phyloP scores from a whole-genome alignment of 2,113 vertebrate species.

The Orientallactaga bullata region DNA sequence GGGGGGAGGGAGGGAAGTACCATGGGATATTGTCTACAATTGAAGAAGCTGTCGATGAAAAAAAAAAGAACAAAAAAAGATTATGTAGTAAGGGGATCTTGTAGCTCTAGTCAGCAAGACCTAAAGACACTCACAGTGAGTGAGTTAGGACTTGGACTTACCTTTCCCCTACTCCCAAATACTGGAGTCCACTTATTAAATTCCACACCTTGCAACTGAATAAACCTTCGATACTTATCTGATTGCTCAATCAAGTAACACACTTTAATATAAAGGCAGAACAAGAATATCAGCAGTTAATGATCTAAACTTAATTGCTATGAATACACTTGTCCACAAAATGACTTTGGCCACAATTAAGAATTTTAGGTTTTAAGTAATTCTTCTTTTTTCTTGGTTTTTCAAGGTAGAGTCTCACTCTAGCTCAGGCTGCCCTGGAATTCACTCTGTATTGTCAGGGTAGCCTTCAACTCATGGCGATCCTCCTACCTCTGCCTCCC shows the following conservation, averaged over 20 bases:
- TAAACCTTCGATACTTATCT: constrained; percentile 41
- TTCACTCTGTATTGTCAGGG: too few species aligned
- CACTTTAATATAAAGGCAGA: constrained; percentile 23
- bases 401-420: too few species aligned
- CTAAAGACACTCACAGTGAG: not conserved
- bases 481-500: too few species aligned
- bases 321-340: constrained; percentile 35
- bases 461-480: too few species aligned
- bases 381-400: too few species aligned
- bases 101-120: constrained; percentile 33
- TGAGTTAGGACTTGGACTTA: not conserved
- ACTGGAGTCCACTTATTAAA: constrained; percentile 19
- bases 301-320: constrained; percentile 28
- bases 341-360: not conserved
- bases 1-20: too few species aligned
- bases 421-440: too few species aligned
- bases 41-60: too few species aligned
- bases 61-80: too few species aligned
- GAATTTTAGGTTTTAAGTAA: constrained; percentile 34
- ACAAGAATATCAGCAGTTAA: constrained; percentile 26
- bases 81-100: too few species aligned
- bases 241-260: constrained; percentile 25
- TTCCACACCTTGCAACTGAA: not conserved
- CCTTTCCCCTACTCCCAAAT: not conserved
- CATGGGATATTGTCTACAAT: too few species aligned